Evolutionary conservation across 1,140 invertebrate genomes (phyloP).

Genomic region (Drosophila biarmipes): DNA sequence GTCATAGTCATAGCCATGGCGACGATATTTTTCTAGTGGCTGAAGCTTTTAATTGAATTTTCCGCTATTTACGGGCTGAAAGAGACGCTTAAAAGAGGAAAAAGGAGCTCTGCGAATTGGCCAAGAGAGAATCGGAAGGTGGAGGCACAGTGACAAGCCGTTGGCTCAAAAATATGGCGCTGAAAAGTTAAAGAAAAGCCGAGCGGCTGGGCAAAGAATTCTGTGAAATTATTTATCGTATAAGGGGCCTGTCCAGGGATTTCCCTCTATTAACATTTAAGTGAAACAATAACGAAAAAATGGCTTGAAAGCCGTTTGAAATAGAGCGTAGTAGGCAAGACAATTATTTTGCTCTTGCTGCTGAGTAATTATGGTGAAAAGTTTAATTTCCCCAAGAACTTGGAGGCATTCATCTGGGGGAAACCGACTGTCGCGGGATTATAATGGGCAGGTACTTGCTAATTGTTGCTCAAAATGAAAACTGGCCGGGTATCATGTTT

Average conservation of each 20-base stretch:
- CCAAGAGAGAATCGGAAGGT: constrained; percentile 2
- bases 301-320: constrained; percentile 33
- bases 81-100: constrained; percentile 15
- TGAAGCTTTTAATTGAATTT: constrained; percentile 82
- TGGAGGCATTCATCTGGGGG: neutral
- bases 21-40: constrained; percentile 82
- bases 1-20: constrained; percentile 78
- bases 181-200: constrained; percentile 50
- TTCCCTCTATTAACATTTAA: constrained; percentile 22
- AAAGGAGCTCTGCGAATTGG: constrained; percentile 8
- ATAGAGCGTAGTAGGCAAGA: constrained; percentile 2
- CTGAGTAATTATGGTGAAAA: constrained; percentile 48
- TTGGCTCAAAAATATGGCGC: constrained; percentile 52
- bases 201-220: constrained; percentile 59
- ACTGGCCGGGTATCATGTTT: neutral
- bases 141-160: constrained; percentile 29
- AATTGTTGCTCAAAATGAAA: neutral
- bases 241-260: neutral
- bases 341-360: constrained; percentile 31
- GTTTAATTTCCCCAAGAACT: constrained; percentile 33
- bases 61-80: constrained; percentile 74
- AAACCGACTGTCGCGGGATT: constrained; percentile 8
- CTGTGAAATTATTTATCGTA: constrained; percentile 65
- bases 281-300: constrained; percentile 35
- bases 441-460: neutral